Percentiles rank a stretch among this genome's conserved stretches.
phyloP scores from a whole-genome alignment of 37 sponge, comb jelly and placozoan species.

The Beroe ovata region DNA sequence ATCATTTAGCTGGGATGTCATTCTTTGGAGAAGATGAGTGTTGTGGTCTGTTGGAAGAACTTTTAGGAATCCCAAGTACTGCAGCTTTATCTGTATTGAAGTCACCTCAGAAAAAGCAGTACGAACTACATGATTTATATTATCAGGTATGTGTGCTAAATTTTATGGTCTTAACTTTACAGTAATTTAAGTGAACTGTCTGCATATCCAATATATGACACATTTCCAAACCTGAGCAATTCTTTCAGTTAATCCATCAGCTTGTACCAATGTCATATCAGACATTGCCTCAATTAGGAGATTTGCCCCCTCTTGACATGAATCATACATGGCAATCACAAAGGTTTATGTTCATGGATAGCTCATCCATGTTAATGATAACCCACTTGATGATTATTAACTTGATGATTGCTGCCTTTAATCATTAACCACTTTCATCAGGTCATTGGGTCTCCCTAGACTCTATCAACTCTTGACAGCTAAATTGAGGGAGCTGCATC shows the following conservation, averaged over 20 bases:
- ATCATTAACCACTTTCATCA: too few species aligned
- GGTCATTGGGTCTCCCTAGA: background rate
- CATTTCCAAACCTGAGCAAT: too few species aligned
- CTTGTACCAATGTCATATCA: background rate
- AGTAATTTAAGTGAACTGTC: too few species aligned
- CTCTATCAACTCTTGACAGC: background rate
- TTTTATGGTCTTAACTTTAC: too few species aligned
- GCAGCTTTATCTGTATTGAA: background rate
- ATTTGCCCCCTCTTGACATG: background rate
- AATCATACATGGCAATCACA: background rate
- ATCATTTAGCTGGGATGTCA: too few species aligned
- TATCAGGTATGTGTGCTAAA: background rate
- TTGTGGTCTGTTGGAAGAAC: background rate
- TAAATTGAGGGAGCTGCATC: constrained; percentile 18
- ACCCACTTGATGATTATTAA: too few species aligned
- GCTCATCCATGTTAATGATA: too few species aligned
- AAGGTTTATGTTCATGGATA: too few species aligned
- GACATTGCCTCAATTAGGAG: background rate
- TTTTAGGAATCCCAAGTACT: background rate
- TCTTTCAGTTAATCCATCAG: background rate
- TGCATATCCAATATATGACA: too few species aligned
- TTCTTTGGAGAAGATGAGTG: background rate
- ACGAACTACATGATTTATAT: background rate
- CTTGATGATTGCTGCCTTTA: too few species aligned
- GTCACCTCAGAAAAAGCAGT: background rate